Evolutionary conservation across 2,113 vertebrate species (phyloP).

Genomic region (Marcusenius ussheri): DNA sequence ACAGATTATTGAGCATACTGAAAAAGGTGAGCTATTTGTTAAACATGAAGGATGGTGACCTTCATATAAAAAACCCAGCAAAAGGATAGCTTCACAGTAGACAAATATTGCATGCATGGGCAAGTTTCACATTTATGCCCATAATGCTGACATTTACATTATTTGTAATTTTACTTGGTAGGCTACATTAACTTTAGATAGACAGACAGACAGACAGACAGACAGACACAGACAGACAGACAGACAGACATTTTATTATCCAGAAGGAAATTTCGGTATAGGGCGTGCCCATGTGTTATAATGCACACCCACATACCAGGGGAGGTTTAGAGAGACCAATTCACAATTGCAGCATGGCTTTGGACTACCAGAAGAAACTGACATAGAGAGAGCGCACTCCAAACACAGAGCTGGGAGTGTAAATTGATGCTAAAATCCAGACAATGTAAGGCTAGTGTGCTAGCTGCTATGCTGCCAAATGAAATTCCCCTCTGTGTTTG

Average conservation of each 20-base stretch:
- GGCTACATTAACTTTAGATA: not conserved
- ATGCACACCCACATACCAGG: not conserved
- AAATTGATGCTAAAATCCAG: not conserved
- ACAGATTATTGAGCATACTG: conserved; percentile 94
- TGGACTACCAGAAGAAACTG: not conserved
- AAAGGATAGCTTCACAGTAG: not conserved
- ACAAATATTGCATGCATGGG: not conserved
- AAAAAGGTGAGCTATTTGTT: conserved; percentile 69
- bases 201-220: too few relatives aligned
- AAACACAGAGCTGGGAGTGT: not conserved
- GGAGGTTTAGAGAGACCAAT: not conserved
- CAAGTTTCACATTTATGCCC: not conserved
- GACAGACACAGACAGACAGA: too few relatives aligned
- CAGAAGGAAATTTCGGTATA: too few relatives aligned
- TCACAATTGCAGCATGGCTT: not conserved
- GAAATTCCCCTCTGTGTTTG: not conserved
- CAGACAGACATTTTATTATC: too few relatives aligned
- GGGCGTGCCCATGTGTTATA: not conserved
- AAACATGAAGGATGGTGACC: not conserved
- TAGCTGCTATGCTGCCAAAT: not conserved
- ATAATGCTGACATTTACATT: not conserved
- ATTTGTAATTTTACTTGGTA: not conserved
- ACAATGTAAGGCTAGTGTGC: not conserved
- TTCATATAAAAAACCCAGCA: not conserved
- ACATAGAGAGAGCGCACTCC: not conserved